These are phyloP conservation scores for Notechis scutatus DNA, from an alignment of 2,113 vertebrate genomes.

Conservation along the genomic window DNA sequence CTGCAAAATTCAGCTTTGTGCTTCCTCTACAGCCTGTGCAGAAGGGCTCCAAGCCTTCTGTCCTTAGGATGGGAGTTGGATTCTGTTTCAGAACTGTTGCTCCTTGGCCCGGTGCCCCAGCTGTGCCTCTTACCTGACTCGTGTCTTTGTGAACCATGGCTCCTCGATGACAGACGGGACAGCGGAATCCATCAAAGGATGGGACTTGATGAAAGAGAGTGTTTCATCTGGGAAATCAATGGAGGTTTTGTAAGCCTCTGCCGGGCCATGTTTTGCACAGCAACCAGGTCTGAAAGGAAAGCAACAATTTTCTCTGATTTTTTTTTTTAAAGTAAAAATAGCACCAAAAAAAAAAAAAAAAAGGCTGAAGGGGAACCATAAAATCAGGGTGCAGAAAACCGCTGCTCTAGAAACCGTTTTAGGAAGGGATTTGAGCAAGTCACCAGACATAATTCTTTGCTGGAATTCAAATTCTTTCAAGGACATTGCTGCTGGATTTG, in stretches of 20 bases:
- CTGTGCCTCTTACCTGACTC: conserved; percentile 80
- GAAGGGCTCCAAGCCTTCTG: neutral
- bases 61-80: neutral
- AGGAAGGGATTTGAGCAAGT: no score
- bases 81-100: neutral
- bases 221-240: conserved; percentile 97
- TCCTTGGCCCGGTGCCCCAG: neutral
- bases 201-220: conserved; percentile 95
- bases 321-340: conserved; percentile 19
- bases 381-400: neutral
- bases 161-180: conserved; percentile 89
- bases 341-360: neutral
- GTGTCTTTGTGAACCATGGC: conserved; percentile 98
- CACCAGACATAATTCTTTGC: neutral
- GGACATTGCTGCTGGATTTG: neutral
- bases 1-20: neutral
- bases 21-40: neutral
- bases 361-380: neutral
- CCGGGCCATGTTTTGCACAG: conserved; percentile 89
- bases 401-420: conserved; percentile 3
- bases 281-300: conserved; percentile 87
- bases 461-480: neutral
- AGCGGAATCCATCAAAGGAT: conserved; percentile 93
- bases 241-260: conserved; percentile 89
- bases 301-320: conserved; percentile 56